phyloP scores from a whole-genome alignment of 2,888 invertebrate species.

The Pterostichus niger region DNA sequence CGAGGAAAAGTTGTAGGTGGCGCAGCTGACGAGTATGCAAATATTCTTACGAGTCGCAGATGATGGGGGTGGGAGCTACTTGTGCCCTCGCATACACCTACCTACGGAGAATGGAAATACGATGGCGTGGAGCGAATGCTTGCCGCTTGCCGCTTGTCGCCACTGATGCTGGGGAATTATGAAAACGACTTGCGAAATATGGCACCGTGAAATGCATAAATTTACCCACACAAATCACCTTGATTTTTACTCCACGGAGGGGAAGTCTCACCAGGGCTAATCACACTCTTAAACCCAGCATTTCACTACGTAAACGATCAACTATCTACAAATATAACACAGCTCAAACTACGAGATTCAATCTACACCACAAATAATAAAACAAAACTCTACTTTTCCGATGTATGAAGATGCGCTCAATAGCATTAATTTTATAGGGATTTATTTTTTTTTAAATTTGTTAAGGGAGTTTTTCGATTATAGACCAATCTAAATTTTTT shows the following conservation, averaged over 20 bases:
- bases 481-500: too few species aligned
- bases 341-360: too few species aligned
- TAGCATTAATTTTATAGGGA: too few species aligned
- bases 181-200: slow-evolving; percentile 78
- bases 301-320: too few species aligned
- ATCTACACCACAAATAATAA: too few species aligned
- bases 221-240: slow-evolving; percentile 66
- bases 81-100: slow-evolving; percentile 67
- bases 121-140: slow-evolving; percentile 71
- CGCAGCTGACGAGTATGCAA: slow-evolving; percentile 80
- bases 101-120: slow-evolving; percentile 75
- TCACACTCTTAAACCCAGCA: slow-evolving; percentile 4
- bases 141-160: too few species aligned
- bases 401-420: too few species aligned
- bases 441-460: too few species aligned
- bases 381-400: too few species aligned
- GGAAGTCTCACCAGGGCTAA: slow-evolving; percentile 37
- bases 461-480: too few species aligned
- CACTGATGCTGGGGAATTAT: slow-evolving; percentile 77
- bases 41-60: slow-evolving; percentile 71
- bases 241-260: slow-evolving; percentile 60
- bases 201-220: slow-evolving; percentile 65
- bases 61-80: slow-evolving; percentile 69
- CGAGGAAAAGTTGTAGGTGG: slow-evolving; percentile 77
- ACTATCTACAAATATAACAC: too few species aligned